A percentile compares a stretch with the other conserved stretches of the same genome.
phyloP scores from a whole-genome alignment of 2,888 invertebrate genomes.

The Chrysomela aeneicollis region DNA sequence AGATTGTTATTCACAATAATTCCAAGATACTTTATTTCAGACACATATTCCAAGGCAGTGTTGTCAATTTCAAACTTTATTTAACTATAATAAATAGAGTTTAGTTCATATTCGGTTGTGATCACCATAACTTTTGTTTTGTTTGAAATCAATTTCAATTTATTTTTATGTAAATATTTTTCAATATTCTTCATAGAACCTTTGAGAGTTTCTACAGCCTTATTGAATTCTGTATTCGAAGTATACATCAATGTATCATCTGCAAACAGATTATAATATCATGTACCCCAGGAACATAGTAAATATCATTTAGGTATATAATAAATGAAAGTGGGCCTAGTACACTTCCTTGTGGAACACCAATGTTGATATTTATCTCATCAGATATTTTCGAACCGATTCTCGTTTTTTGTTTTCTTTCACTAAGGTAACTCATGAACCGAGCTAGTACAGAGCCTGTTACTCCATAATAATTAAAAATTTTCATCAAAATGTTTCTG shows the following conservation, averaged over 20 bases:
- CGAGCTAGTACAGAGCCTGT: slow-evolving; percentile 1
- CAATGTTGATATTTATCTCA: too few species aligned
- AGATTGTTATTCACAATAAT: neutral
- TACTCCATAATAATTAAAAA: neutral
- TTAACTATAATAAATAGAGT: slow-evolving; percentile 8
- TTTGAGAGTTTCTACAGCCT: neutral
- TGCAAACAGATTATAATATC: slow-evolving; percentile 10
- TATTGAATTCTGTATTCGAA: neutral
- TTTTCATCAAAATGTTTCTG: slow-evolving; percentile 7
- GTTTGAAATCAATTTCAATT: neutral
- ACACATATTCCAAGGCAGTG: slow-evolving; percentile 8
- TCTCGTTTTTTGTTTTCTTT: slow-evolving; percentile 1
- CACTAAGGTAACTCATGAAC: slow-evolving; percentile 7
- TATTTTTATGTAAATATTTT: neutral
- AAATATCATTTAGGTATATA: slow-evolving; percentile 10
- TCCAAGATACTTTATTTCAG: slow-evolving; percentile 7
- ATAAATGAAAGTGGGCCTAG: slow-evolving; percentile 5
- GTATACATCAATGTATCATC: slow-evolving; percentile 7
- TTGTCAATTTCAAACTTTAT: neutral
- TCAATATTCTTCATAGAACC: neutral
- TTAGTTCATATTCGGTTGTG: neutral
- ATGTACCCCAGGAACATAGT: slow-evolving; percentile 7
- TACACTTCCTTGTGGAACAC: slow-evolving; percentile 8
- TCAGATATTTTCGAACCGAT: neutral
- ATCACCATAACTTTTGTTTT: slow-evolving; percentile 12